phyloP scores from a whole-genome alignment of 2,113 vertebrate genomes.

The Strigops habroptila region DNA sequence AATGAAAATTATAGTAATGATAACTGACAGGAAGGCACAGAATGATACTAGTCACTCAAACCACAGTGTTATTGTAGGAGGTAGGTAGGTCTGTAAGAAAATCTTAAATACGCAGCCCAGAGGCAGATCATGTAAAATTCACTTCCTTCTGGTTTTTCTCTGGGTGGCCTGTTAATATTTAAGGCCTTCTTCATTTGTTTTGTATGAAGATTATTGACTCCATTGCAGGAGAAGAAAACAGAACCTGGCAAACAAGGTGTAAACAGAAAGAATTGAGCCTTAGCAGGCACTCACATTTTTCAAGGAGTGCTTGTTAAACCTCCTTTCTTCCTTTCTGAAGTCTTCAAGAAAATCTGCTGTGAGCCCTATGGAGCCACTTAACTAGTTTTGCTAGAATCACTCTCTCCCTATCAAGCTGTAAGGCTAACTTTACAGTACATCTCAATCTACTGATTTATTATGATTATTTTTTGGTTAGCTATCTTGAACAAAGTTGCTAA shows the following conservation, averaged over 20 bases:
- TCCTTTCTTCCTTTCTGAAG: background rate
- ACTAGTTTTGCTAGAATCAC: background rate
- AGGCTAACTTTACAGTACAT: background rate
- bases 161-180: background rate
- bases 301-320: background rate
- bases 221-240: background rate
- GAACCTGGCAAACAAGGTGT: background rate
- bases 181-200: background rate
- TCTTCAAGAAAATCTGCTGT: background rate
- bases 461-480: background rate
- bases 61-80: background rate
- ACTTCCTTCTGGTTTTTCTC: background rate
- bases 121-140: background rate
- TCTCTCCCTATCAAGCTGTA: background rate
- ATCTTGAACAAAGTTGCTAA: constrained; percentile 5
- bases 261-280: background rate
- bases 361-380: background rate
- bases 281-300: background rate
- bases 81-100: background rate
- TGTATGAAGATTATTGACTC: background rate
- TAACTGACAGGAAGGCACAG: background rate
- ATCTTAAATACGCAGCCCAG: background rate
- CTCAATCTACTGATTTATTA: constrained; percentile 3
- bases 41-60: background rate
- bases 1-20: background rate